These are phyloP conservation scores for Saturnia pavonia DNA, from an alignment of 2,888 invertebrate species.

Conservation along the genomic window DNA sequence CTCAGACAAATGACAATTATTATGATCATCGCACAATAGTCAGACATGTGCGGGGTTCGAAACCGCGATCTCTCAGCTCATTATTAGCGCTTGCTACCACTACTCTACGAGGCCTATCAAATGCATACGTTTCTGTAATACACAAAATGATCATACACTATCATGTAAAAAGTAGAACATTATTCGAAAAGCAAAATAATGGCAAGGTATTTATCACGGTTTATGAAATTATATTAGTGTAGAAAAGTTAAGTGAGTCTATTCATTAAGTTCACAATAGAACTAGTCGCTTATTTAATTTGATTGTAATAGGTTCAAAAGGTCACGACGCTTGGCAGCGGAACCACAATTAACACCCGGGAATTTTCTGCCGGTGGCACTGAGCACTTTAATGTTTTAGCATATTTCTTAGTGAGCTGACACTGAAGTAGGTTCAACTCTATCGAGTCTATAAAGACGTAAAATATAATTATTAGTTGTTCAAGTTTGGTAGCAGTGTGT, in stretches of 20 bases:
- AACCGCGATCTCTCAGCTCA: no score
- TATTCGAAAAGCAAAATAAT: not conserved
- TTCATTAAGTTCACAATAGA: conserved; percentile 23
- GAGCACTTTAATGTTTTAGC: conserved; percentile 42
- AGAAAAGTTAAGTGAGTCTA: conserved; percentile 11
- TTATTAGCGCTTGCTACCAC: no score
- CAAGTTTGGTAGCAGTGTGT: not conserved
- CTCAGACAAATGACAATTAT: no score
- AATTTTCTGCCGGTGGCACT: conserved; percentile 37
- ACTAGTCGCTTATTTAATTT: conserved; percentile 21
- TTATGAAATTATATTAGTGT: not conserved
- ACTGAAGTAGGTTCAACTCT: conserved; percentile 23
- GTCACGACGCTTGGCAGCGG: conserved; percentile 32
- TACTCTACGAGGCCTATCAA: no score
- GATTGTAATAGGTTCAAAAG: conserved; percentile 34
- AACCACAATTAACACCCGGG: conserved; percentile 44
- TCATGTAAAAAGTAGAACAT: not conserved
- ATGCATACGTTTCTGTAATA: no score
- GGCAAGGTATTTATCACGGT: not conserved
- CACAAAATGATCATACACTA: no score
- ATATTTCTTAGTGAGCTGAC: conserved; percentile 35
- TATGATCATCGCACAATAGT: no score
- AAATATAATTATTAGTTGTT: not conserved
- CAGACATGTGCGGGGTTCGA: no score
- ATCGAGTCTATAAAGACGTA: conserved; percentile 23